These are phyloP conservation scores for Catocala nupta DNA, from an alignment of 2,888 invertebrate genomes.

Conservation along the genomic window DNA sequence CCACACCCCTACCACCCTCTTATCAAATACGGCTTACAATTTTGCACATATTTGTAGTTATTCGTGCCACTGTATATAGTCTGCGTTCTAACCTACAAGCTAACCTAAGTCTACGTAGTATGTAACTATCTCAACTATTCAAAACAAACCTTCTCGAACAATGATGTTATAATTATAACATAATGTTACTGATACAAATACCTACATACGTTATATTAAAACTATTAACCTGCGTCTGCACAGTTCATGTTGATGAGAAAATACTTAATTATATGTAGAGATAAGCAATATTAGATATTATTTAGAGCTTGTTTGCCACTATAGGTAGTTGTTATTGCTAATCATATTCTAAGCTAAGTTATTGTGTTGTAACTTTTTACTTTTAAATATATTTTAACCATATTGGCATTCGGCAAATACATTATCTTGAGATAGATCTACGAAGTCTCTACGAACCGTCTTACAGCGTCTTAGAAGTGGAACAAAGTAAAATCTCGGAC, in stretches of 20 bases:
- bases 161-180: too few species aligned
- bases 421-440: too few species aligned
- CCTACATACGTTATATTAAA: not conserved
- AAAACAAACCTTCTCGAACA: too few species aligned
- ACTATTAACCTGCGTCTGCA: constrained; percentile 1
- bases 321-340: too few species aligned
- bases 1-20: constrained; percentile 59
- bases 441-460: too few species aligned
- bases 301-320: too few species aligned
- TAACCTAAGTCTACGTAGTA: not conserved
- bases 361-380: too few species aligned
- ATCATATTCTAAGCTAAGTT: too few species aligned
- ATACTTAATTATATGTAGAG: not conserved
- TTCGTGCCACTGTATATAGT: constrained; percentile 30
- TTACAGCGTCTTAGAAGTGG: too few species aligned
- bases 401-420: not conserved
- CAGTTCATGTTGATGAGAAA: constrained; percentile 12
- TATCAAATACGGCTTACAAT: constrained; percentile 66
- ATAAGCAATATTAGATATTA: not conserved
- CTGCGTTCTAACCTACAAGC: constrained; percentile 16
- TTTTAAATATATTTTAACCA: not conserved
- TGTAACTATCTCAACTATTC: too few species aligned
- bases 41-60: constrained; percentile 53
- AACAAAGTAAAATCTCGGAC: too few species aligned
- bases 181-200: not conserved